Conservation (phyloP, 37 sponge, comb jelly and placozoan genomes). For the Halisarca cf. caerulea region DNA sequence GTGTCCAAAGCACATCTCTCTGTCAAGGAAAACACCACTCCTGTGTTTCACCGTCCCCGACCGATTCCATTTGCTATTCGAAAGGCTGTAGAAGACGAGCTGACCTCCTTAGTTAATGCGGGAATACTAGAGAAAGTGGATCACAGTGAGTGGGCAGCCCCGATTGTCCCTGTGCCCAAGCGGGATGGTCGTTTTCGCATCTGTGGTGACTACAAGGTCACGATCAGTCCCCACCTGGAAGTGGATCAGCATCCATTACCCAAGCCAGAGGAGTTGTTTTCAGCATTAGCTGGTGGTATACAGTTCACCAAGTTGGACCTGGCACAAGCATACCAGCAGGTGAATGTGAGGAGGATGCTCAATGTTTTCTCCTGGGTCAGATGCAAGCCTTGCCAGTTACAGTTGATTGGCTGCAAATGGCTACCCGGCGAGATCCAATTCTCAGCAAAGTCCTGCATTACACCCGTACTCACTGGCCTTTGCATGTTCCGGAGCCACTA, state of each 20-base stretch:
- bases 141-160: constrained; percentile 40
- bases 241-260: constrained; percentile 32
- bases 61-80: constrained; percentile 6
- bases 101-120: neutral
- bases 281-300: constrained; percentile 16
- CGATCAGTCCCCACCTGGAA: constrained; percentile 24
- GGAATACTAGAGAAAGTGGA: constrained; percentile 16
- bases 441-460: constrained; percentile 31
- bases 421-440: constrained; percentile 25
- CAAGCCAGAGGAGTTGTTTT: constrained; percentile 30
- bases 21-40: neutral
- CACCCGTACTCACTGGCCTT: constrained; percentile 30
- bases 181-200: constrained; percentile 24
- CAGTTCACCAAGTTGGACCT: constrained; percentile 38
- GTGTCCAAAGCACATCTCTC: neutral
- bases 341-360: neutral
- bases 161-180: constrained; percentile 42
- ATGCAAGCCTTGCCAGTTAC: constrained; percentile 34
- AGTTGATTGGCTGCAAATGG: neutral
- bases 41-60: neutral
- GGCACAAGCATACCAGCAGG: constrained; percentile 12
- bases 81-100: neutral
- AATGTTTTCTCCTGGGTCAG: neutral
- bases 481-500: neutral
- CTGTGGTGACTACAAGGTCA: constrained; percentile 39